These are phyloP conservation scores for Mnemiopsis leidyi DNA, from an alignment of 37 sponge, comb jelly and placozoan species.

Conservation along the genomic window DNA sequence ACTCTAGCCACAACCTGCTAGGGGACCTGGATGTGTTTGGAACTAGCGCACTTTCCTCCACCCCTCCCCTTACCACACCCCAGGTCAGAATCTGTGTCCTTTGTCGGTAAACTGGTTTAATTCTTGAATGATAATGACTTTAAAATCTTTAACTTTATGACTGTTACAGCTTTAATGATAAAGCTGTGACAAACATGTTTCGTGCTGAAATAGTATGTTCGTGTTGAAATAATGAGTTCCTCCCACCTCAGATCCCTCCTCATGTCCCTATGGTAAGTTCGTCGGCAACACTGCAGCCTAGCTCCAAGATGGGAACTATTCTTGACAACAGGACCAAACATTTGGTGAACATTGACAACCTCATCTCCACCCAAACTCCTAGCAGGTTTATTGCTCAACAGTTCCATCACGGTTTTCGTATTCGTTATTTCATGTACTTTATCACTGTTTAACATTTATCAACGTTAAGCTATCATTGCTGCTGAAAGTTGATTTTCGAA, in stretches of 20 bases:
- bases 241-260: conserved; percentile 28
- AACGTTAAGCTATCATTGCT: too few relatives aligned
- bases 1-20: neutral
- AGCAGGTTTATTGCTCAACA: neutral
- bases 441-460: too few relatives aligned
- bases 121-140: too few relatives aligned
- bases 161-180: too few relatives aligned
- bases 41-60: neutral
- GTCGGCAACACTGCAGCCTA: neutral
- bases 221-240: too few relatives aligned
- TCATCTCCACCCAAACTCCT: conserved; percentile 38
- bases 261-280: neutral
- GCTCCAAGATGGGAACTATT: conserved; percentile 52
- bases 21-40: neutral
- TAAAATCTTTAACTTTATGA: too few relatives aligned
- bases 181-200: too few relatives aligned
- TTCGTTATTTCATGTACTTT: too few relatives aligned
- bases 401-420: too few relatives aligned
- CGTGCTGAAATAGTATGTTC: too few relatives aligned
- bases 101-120: too few relatives aligned
- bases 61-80: neutral
- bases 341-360: conserved; percentile 54
- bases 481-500: too few relatives aligned
- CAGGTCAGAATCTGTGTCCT: neutral
- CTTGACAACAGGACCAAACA: conserved; percentile 48